phyloP scores from a whole-genome alignment of 2,888 invertebrate species.

The Thymelicus sylvestris region DNA sequence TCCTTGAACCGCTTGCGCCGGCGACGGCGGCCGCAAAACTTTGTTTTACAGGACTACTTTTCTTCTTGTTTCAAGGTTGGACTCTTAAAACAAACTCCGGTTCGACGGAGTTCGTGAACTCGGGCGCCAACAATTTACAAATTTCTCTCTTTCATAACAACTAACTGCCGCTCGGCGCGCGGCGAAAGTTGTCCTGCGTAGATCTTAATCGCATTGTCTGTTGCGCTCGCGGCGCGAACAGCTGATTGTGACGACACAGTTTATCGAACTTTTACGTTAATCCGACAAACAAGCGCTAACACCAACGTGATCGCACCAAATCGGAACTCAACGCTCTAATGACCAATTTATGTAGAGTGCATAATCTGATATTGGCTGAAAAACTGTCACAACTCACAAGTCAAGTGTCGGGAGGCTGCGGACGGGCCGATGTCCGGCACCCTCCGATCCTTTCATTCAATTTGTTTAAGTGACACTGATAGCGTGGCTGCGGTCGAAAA shows the following conservation, averaged over 20 bases:
- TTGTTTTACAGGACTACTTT: slow-evolving; percentile 86
- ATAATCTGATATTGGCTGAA: slow-evolving; percentile 23
- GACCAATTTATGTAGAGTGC: slow-evolving; percentile 24
- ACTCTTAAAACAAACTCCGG: slow-evolving; percentile 86
- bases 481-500: slow-evolving; percentile 77
- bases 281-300: slow-evolving; percentile 50
- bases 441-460: slow-evolving; percentile 79
- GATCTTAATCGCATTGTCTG: slow-evolving; percentile 86
- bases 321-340: neutral
- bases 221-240: slow-evolving; percentile 82
- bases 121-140: slow-evolving; percentile 86
- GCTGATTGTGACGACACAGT: slow-evolving; percentile 79
- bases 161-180: slow-evolving; percentile 85
- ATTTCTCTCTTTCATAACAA: slow-evolving; percentile 86
- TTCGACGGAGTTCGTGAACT: slow-evolving; percentile 86
- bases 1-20: slow-evolving; percentile 86
- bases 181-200: slow-evolving; percentile 86
- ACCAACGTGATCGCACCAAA: neutral
- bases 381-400: slow-evolving; percentile 33
- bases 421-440: slow-evolving; percentile 48
- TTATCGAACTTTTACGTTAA: slow-evolving; percentile 72
- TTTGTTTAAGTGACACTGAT: slow-evolving; percentile 84
- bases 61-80: slow-evolving; percentile 86
- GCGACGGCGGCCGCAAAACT: slow-evolving; percentile 86
- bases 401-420: slow-evolving; percentile 23